These are phyloP conservation scores for Gadopsis marmoratus DNA, from an alignment of 2,797 vertebrate genomes.

Conservation along the genomic window DNA sequence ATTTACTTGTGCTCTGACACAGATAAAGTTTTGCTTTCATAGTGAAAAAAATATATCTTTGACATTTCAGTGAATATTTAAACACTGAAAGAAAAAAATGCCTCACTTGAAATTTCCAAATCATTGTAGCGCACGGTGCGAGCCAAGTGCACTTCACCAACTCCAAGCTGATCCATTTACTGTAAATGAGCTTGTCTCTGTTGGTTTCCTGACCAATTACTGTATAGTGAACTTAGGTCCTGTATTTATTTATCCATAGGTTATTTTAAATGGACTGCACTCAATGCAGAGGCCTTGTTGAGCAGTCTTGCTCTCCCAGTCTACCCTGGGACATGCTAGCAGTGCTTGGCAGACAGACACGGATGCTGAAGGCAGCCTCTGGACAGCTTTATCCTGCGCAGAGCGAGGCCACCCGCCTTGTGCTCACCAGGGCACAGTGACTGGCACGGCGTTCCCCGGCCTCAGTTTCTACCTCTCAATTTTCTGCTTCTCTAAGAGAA, in stretches of 20 bases:
- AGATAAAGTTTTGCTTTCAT: constrained; percentile 57
- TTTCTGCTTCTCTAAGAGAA: constrained; percentile 74
- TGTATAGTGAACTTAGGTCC: constrained; percentile 80
- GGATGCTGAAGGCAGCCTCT: constrained; percentile 79
- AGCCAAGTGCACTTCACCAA: constrained; percentile 82
- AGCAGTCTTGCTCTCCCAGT: constrained; percentile 73
- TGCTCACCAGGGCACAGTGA: constrained; percentile 78
- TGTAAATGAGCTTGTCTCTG: constrained; percentile 85
- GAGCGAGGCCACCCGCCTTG: constrained; percentile 79
- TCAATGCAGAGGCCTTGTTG: constrained; percentile 82
- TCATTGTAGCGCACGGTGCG: constrained; percentile 68
- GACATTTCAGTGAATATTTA: constrained; percentile 64
- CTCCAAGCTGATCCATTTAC: constrained; percentile 84
- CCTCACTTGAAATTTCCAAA: constrained; percentile 80
- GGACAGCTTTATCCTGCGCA: constrained; percentile 77
- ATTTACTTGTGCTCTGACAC: constrained; percentile 59
- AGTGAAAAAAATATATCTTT: constrained; percentile 35
- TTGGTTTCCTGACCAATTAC: constrained; percentile 86
- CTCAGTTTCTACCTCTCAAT: constrained; percentile 75
- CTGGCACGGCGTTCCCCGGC: constrained; percentile 72
- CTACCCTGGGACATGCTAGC: constrained; percentile 75
- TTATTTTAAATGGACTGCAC: constrained; percentile 83
- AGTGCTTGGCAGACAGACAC: constrained; percentile 75
- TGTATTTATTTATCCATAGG: constrained; percentile 84
- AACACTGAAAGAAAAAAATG: constrained; percentile 57